Evolutionary conservation across 2,888 invertebrate genomes (phyloP).

Genomic region (Lasioglossum pauxillum): DNA sequence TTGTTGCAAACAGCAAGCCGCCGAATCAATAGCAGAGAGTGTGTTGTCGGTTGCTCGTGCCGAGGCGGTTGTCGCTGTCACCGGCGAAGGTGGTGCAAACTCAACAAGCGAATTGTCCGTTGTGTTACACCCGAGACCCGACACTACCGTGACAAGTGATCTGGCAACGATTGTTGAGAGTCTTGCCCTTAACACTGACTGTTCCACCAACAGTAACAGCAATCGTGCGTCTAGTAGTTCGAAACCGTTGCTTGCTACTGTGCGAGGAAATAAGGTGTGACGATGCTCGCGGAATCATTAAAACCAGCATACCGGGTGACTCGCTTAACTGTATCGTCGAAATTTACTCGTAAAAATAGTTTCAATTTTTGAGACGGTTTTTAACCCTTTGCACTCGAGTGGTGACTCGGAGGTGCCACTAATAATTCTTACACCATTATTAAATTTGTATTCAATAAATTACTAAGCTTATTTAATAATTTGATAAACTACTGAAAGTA

Average conservation of each 20-base stretch:
- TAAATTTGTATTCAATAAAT: too few relatives aligned
- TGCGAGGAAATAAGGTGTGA: conserved; percentile 82
- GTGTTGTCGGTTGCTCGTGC: conserved; percentile 90
- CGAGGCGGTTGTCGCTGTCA: conserved; percentile 88
- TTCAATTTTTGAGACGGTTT: background rate
- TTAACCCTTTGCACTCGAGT: too few relatives aligned
- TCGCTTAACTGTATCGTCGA: background rate
- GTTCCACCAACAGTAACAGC: conserved; percentile 86
- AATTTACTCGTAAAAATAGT: background rate
- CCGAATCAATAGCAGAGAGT: conserved; percentile 95
- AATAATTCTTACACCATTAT: too few relatives aligned
- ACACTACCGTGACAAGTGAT: conserved; percentile 88
- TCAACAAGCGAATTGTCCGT: conserved; percentile 86
- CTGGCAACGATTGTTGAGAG: conserved; percentile 95
- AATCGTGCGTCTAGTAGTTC: conserved; percentile 85
- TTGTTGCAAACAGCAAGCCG: conserved; percentile 87
- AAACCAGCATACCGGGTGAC: background rate
- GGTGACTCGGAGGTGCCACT: too few relatives aligned
- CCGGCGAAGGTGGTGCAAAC: conserved; percentile 85
- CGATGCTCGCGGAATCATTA: conserved; percentile 17
- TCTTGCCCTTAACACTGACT: conserved; percentile 87
- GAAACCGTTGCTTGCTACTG: conserved; percentile 79
- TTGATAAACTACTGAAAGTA: too few relatives aligned
- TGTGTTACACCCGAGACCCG: conserved; percentile 87
- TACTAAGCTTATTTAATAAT: too few relatives aligned